A percentile compares a stretch with the other conserved stretches of the same genome.
phyloP scores from a whole-genome alignment of 1,140 invertebrate genomes.

The Vanessa atalanta region DNA sequence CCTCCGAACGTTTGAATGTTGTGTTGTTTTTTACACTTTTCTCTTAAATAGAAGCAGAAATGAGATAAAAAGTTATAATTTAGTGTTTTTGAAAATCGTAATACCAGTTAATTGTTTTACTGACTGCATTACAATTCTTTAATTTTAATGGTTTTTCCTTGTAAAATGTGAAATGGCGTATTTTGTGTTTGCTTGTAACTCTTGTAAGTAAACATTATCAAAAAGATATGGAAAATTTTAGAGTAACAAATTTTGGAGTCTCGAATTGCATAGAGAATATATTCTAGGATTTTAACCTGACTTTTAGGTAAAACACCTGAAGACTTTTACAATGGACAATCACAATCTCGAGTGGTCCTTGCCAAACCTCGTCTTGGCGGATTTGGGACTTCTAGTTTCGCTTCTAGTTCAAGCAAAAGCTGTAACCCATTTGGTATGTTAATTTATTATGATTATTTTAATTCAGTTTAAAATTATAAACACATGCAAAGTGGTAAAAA shows the following conservation, averaged over 20 bases:
- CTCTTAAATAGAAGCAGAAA: constrained; percentile 3
- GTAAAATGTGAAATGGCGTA: neutral
- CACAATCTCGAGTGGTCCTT: constrained; percentile 67
- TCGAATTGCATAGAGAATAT: no score
- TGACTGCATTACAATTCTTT: no score
- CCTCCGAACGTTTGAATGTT: constrained; percentile 8
- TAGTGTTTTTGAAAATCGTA: neutral
- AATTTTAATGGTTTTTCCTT: no score
- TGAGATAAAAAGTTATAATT: neutral
- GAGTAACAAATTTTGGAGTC: no score
- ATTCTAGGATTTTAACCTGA: constrained; percentile 11
- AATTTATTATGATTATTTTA: neutral
- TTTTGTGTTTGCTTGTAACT: neutral
- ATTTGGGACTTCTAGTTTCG: constrained; percentile 67
- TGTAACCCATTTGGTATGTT: constrained; percentile 66
- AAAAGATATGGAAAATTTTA: neutral
- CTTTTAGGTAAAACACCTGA: constrained; percentile 61
- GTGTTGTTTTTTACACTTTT: constrained; percentile 18
- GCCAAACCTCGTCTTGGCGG: constrained; percentile 71
- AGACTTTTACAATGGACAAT: constrained; percentile 68
- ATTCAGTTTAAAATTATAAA: no score
- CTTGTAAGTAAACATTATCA: no score
- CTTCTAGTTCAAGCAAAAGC: constrained; percentile 64
- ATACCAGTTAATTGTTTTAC: no score
- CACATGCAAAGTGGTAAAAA: no score